phyloP scores from a whole-genome alignment of 2,888 invertebrate genomes.

The Hoplodrina ambigua region DNA sequence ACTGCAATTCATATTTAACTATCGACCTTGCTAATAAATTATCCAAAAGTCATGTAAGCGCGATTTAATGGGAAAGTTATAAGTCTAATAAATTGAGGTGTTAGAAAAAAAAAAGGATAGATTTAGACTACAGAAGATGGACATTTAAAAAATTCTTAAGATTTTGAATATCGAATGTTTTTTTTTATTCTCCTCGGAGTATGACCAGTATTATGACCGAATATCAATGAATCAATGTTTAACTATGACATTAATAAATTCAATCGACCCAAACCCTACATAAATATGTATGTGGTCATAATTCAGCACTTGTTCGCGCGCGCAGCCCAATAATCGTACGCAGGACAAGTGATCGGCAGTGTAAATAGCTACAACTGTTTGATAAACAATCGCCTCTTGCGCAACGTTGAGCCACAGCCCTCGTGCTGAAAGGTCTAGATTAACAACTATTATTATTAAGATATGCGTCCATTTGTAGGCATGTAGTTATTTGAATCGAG shows the following conservation, averaged over 20 bases:
- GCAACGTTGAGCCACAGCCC: constrained; percentile 74
- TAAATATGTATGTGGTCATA: constrained; percentile 53
- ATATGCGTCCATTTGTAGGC: constrained; percentile 43
- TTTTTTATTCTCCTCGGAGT: background rate
- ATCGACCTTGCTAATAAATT: constrained; percentile 39
- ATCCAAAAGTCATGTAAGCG: background rate
- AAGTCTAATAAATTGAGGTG: background rate
- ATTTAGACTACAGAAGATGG: background rate
- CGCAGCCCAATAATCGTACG: constrained; percentile 57
- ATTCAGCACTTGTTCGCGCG: constrained; percentile 63
- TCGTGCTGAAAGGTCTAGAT: constrained; percentile 68
- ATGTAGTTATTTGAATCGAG: constrained; percentile 31
- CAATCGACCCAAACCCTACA: constrained; percentile 23
- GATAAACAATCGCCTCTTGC: constrained; percentile 76
- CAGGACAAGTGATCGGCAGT: constrained; percentile 67
- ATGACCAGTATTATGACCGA: background rate
- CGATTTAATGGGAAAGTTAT: background rate
- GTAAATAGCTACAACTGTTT: constrained; percentile 70
- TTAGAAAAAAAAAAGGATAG: no score
- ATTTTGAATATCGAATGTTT: background rate
- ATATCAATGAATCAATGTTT: constrained; percentile 22
- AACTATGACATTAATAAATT: constrained; percentile 38
- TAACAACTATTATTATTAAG: constrained; percentile 61
- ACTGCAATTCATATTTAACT: constrained; percentile 45
- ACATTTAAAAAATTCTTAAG: background rate